A percentile compares a stretch with the other conserved stretches of the same genome.
These are phyloP conservation scores for Calephelis virginiensis DNA, from an alignment of 1,140 invertebrate genomes.

Conservation along the genomic window DNA sequence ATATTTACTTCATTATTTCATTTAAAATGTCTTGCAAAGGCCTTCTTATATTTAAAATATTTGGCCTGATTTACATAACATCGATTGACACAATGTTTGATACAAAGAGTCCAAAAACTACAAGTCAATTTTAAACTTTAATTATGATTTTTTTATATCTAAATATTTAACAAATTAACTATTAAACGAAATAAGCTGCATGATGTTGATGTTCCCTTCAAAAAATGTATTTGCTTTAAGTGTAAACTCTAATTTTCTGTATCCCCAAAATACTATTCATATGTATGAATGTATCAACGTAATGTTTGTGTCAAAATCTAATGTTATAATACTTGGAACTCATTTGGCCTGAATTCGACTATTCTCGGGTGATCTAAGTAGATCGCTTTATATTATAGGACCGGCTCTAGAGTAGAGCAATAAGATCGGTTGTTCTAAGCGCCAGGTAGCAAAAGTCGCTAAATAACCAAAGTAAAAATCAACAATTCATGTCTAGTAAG, in stretches of 20 bases:
- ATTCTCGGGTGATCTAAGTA: no score
- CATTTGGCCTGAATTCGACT: no score
- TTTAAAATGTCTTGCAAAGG: conserved; percentile 22
- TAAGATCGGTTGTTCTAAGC: no score
- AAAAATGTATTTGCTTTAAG: conserved; percentile 1
- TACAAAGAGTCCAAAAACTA: conserved; percentile 30
- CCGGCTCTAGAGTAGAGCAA: no score
- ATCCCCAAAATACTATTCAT: not conserved
- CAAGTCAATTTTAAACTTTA: conserved; percentile 56
- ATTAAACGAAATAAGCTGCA: conserved; percentile 19
- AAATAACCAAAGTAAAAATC: no score
- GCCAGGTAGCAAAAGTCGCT: no score
- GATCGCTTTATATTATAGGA: no score
- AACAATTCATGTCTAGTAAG: no score
- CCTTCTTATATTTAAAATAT: conserved; percentile 17
- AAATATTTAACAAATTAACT: not conserved
- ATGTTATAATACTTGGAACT: not conserved
- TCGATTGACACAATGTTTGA: conserved; percentile 1
- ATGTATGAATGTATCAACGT: conserved; percentile 10
- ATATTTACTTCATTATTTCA: conserved; percentile 31
- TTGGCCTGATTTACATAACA: conserved; percentile 10
- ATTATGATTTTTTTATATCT: conserved; percentile 10
- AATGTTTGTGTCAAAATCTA: conserved; percentile 10
- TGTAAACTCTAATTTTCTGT: not conserved
- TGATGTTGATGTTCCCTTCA: conserved; percentile 3